phyloP scores from a whole-genome alignment of 2,888 invertebrate genomes.

The Cerastoderma edule region DNA sequence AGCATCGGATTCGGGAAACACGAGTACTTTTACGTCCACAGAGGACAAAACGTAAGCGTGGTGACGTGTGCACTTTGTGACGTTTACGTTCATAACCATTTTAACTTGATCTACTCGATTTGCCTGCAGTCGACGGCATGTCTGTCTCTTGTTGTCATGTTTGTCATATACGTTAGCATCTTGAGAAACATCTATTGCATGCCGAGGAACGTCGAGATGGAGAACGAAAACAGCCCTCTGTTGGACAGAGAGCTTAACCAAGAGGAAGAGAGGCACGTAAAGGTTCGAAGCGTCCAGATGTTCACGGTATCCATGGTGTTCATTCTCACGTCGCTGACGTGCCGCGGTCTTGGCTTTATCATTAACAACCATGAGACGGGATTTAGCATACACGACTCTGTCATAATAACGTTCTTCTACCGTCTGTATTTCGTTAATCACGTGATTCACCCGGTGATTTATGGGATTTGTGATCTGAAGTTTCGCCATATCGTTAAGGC shows the following conservation, averaged over 20 bases:
- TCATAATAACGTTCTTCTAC: neutral
- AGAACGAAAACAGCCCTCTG: neutral
- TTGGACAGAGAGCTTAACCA: neutral
- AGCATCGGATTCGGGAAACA: neutral
- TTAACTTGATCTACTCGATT: conserved; percentile 2
- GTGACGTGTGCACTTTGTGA: neutral
- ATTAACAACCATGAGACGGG: neutral
- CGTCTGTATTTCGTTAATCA: conserved; percentile 12
- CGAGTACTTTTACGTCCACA: neutral
- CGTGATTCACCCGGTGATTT: neutral
- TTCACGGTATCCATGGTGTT: neutral
- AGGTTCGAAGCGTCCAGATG: neutral
- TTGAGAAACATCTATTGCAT: neutral
- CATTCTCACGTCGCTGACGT: neutral
- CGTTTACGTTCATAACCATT: neutral
- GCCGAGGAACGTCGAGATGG: neutral
- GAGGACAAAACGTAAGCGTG: neutral
- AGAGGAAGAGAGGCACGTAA: neutral
- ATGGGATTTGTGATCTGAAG: neutral
- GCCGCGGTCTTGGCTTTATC: neutral
- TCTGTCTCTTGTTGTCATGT: neutral
- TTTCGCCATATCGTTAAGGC: no score
- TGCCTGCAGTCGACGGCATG: neutral
- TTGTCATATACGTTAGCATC: neutral
- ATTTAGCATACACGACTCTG: neutral